These are phyloP conservation scores for Engystomops pustulosus DNA, from an alignment of 2,113 vertebrate genomes.

Conservation along the genomic window DNA sequence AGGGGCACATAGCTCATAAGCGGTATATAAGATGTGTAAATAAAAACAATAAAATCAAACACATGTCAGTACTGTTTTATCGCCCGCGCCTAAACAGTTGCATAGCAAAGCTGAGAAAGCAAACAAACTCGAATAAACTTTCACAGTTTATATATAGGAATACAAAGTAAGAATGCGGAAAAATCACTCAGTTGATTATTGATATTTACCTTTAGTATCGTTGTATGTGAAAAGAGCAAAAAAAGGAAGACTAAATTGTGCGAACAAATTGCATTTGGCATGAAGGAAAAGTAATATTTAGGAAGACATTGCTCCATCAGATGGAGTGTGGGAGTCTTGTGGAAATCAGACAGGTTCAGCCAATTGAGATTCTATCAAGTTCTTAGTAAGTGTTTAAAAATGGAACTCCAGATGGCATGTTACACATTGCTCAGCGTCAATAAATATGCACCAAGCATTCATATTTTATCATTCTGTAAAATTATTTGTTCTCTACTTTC, in stretches of 20 bases:
- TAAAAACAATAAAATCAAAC: no score
- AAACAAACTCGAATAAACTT: neutral
- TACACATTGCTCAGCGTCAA: constrained; percentile 12
- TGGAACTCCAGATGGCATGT: constrained; percentile 45
- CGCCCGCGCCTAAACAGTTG: no score
- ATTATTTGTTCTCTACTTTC: no score
- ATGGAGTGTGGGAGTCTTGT: constrained; percentile 44
- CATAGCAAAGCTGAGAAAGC: neutral
- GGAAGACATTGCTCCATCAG: constrained; percentile 7
- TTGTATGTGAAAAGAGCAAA: constrained; percentile 9
- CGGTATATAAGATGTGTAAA: no score
- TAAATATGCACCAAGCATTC: constrained; percentile 7
- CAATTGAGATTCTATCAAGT: constrained; percentile 22
- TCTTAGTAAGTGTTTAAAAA: constrained; percentile 23
- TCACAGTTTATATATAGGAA: no score
- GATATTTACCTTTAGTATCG: neutral
- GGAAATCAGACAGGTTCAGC: neutral
- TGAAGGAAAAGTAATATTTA: constrained; percentile 5
- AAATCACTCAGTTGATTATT: neutral
- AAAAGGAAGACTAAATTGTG: neutral
- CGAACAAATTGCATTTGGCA: constrained; percentile 1
- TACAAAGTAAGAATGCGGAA: neutral
- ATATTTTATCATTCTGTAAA: neutral
- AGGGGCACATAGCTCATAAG: no score
- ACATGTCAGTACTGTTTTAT: no score